phyloP scores from a whole-genome alignment of 2,888 invertebrate genomes.

The Pandemis cinnamomeana region DNA sequence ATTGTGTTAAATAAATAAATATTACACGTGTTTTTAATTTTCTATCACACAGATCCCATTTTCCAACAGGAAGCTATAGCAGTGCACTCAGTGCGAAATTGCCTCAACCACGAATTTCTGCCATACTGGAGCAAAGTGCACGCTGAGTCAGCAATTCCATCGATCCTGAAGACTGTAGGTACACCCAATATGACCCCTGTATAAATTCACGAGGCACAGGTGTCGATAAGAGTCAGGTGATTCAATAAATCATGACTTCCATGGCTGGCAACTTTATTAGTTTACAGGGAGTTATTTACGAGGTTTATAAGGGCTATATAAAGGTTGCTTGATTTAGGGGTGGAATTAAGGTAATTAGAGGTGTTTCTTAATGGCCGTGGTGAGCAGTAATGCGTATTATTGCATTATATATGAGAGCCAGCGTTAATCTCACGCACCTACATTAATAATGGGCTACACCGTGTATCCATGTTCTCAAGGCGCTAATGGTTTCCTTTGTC shows the following conservation, averaged over 20 bases:
- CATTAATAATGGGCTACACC: constrained; percentile 9
- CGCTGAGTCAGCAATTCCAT: background rate
- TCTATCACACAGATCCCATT: no score
- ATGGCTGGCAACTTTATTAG: constrained; percentile 31
- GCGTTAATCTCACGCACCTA: background rate
- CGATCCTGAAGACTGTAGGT: no score
- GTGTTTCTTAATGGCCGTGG: constrained; percentile 32
- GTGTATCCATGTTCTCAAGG: constrained; percentile 4
- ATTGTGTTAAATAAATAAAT: no score
- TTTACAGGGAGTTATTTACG: constrained; percentile 35
- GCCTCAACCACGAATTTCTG: background rate
- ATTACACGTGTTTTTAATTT: no score
- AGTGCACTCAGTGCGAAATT: background rate
- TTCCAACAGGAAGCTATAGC: no score
- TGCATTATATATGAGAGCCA: constrained; percentile 14
- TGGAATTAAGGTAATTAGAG: constrained; percentile 34
- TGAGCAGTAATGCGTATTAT: constrained; percentile 23
- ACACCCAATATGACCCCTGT: constrained; percentile 13
- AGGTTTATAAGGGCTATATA: constrained; percentile 16
- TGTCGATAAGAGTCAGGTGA: constrained; percentile 28
- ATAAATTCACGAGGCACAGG: constrained; percentile 33
- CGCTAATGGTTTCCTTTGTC: constrained; percentile 9
- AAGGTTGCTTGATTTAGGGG: constrained; percentile 24
- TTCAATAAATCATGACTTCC: constrained; percentile 27
- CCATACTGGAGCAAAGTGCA: background rate